These are phyloP conservation scores for Drosophila limbata DNA, from an alignment of 2,888 invertebrate genomes.

Conservation along the genomic window DNA sequence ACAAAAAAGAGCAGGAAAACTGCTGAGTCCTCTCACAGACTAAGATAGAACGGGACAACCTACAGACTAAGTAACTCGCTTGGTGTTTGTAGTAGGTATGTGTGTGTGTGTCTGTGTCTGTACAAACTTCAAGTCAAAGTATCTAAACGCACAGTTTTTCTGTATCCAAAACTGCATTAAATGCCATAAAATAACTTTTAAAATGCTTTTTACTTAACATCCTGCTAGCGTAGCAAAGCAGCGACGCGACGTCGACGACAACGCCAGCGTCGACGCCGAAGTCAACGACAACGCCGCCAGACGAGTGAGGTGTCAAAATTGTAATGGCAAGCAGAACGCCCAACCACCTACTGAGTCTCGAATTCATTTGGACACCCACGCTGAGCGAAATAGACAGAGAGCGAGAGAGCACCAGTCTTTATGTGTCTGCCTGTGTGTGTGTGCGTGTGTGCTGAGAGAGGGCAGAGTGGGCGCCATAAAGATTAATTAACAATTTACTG, in stretches of 20 bases:
- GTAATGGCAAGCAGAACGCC: slow-evolving; percentile 45
- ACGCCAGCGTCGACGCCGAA: slow-evolving; percentile 19
- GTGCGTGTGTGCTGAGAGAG: slow-evolving; percentile 1
- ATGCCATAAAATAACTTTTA: slow-evolving; percentile 84
- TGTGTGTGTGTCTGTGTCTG: slow-evolving; percentile 36
- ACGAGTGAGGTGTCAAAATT: slow-evolving; percentile 67
- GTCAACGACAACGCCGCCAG: slow-evolving; percentile 14
- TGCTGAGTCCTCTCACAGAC: slow-evolving; percentile 16
- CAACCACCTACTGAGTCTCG: slow-evolving; percentile 36
- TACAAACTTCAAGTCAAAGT: slow-evolving; percentile 77
- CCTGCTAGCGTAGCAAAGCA: slow-evolving; percentile 37
- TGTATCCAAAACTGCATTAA: slow-evolving; percentile 82
- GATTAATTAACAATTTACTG: slow-evolving; percentile 82
- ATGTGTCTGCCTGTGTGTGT: slow-evolving; percentile 13
- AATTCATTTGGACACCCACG: slow-evolving; percentile 56
- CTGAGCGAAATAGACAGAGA: slow-evolving; percentile 21
- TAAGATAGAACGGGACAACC: slow-evolving; percentile 36
- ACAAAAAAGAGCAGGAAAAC: slow-evolving; percentile 21
- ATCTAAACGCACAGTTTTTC: slow-evolving; percentile 81
- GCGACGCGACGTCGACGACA: slow-evolving; percentile 17
- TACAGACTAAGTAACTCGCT: slow-evolving; percentile 15
- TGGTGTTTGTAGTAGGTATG: neutral
- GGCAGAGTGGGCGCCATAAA: slow-evolving; percentile 59
- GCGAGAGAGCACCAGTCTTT: slow-evolving; percentile 14
- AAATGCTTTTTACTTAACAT: slow-evolving; percentile 83